Evolutionary conservation across 2,113 vertebrate genomes (phyloP).

Genomic region (Pangasianodon hypophthalmus): DNA sequence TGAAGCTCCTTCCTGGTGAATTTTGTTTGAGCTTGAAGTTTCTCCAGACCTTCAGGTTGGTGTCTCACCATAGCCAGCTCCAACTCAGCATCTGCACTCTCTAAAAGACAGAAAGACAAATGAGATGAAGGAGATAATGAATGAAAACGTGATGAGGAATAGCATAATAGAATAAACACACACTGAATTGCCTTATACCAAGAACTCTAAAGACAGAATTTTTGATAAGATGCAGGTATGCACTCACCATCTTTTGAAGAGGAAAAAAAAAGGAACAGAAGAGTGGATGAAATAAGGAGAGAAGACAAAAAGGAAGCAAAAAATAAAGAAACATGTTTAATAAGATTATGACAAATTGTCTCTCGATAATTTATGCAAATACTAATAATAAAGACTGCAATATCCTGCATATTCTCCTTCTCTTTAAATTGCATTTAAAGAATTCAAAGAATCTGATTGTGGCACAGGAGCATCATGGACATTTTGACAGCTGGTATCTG

Average conservation of each 20-base stretch:
- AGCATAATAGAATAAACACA: neutral
- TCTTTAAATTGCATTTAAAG: neutral
- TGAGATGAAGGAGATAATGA: neutral
- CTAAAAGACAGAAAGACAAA: slow-evolving; percentile 45
- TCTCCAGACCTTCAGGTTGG: slow-evolving; percentile 82
- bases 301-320: neutral
- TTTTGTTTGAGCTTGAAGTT: slow-evolving; percentile 80
- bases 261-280: neutral
- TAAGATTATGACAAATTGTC: neutral
- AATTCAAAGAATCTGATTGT: neutral
- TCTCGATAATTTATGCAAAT: neutral
- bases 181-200: too few species aligned
- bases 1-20: slow-evolving; percentile 84
- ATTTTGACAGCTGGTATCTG: neutral
- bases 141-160: neutral
- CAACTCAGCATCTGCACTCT: slow-evolving; percentile 78
- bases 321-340: slow-evolving; percentile 18
- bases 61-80: slow-evolving; percentile 78
- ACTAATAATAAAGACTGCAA: neutral
- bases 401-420: neutral
- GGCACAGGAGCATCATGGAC: neutral
- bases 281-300: neutral
- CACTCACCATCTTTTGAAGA: slow-evolving; percentile 51
- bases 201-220: neutral
- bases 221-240: neutral